These are phyloP conservation scores for Cyphomyrmex costatus DNA, from an alignment of 1,140 invertebrate genomes.

Conservation along the genomic window DNA sequence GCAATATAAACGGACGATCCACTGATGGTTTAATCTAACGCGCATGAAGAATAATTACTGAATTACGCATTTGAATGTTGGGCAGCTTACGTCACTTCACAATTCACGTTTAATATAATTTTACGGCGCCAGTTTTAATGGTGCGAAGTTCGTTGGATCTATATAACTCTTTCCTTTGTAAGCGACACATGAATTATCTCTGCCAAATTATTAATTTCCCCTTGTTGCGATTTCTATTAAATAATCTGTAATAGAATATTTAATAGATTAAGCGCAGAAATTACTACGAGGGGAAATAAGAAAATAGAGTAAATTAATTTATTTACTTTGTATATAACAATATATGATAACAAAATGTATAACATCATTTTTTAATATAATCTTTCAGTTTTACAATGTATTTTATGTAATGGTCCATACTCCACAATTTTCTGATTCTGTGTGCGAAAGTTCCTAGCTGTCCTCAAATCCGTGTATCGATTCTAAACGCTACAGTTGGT, in stretches of 20 bases:
- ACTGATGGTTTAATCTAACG: conserved; percentile 57
- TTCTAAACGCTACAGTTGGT: too few species aligned
- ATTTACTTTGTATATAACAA: too few species aligned
- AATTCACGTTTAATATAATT: conserved; percentile 55
- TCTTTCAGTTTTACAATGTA: too few species aligned
- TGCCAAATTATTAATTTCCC: neutral
- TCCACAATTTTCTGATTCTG: too few species aligned
- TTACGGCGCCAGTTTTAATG: conserved; percentile 29
- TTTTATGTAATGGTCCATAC: too few species aligned
- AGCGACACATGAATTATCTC: neutral
- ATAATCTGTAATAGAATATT: neutral
- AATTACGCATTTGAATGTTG: conserved; percentile 37
- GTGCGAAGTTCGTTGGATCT: conserved; percentile 17
- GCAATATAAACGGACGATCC: conserved; percentile 59
- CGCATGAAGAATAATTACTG: conserved; percentile 10
- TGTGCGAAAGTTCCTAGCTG: too few species aligned
- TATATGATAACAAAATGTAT: too few species aligned
- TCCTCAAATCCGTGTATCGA: too few species aligned
- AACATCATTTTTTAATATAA: too few species aligned
- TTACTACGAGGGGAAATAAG: neutral
- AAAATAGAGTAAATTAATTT: too few species aligned
- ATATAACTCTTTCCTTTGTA: neutral
- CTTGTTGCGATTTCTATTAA: neutral
- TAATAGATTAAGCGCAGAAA: neutral
- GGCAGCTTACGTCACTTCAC: conserved; percentile 7